Evolutionary conservation across 2,888 invertebrate genomes (phyloP).

Genomic region (Dryomyza anilis): DNA sequence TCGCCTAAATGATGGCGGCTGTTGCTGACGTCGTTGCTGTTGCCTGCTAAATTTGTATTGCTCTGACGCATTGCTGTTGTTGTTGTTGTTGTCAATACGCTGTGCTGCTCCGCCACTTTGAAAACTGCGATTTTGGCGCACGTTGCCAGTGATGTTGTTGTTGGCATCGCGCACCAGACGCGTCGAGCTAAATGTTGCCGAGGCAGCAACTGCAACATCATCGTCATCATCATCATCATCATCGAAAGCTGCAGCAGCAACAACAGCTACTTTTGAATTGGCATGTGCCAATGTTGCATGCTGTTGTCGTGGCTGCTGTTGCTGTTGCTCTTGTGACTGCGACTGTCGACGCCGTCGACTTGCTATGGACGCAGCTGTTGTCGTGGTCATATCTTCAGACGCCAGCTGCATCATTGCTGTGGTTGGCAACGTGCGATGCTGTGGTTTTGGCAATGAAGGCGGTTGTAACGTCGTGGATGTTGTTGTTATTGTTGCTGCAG

Average conservation of each 20-base stretch:
- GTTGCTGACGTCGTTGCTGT: conserved; percentile 5
- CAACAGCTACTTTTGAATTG: conserved; percentile 5
- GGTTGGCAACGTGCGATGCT: conserved; percentile 33
- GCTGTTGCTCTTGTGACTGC: conserved; percentile 55
- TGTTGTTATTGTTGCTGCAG: conserved; percentile 28
- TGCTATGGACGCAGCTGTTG: conserved; percentile 50
- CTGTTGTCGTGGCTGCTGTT: conserved; percentile 44
- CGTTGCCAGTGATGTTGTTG: conserved; percentile 27
- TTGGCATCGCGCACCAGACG: conserved; percentile 34
- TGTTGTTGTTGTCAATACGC: conserved; percentile 11
- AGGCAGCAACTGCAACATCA: neutral
- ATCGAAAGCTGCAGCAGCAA: neutral
- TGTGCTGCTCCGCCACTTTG: conserved; percentile 24
- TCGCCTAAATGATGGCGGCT: neutral
- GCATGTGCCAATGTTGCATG: conserved; percentile 26
- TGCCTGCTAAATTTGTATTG: conserved; percentile 7
- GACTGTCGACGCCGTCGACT: conserved; percentile 49
- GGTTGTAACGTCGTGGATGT: conserved; percentile 43
- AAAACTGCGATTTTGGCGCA: conserved; percentile 42
- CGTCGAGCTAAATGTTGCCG: conserved; percentile 33
- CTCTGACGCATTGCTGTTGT: conserved; percentile 17
- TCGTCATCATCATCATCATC: too few relatives aligned
- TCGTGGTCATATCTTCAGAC: conserved; percentile 39
- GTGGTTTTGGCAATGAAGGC: conserved; percentile 49
- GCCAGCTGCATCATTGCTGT: conserved; percentile 51